A percentile compares a stretch with the other conserved stretches of the same genome.
Evolutionary conservation across 2,113 vertebrate genomes (phyloP).

Genomic region (Antidorcas marsupialis): DNA sequence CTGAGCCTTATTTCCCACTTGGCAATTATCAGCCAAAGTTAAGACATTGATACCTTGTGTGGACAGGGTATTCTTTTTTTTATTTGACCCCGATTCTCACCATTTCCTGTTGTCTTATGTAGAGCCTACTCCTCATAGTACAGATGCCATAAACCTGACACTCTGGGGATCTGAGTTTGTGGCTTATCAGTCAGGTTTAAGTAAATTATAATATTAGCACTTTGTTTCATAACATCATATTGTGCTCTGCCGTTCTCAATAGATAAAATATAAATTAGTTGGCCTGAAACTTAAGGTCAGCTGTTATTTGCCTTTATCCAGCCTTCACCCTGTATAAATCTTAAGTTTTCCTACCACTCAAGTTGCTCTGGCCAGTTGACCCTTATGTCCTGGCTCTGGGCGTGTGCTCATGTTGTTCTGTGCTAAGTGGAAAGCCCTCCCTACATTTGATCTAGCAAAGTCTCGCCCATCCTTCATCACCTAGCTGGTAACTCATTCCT

Average conservation of each 20-base stretch:
- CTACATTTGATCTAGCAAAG: not conserved
- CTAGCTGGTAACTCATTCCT: not conserved
- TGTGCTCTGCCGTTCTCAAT: not conserved
- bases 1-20: not conserved
- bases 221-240: not conserved
- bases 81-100: not conserved
- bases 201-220: not conserved
- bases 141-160: not conserved
- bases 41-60: not conserved
- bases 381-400: not conserved
- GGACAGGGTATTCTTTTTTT: not conserved
- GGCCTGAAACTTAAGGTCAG: not conserved
- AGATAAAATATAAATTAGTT: not conserved
- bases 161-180: not conserved
- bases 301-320: not conserved
- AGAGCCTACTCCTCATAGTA: not conserved
- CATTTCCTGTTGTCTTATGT: not conserved
- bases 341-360: not conserved
- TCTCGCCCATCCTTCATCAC: not conserved
- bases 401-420: not conserved
- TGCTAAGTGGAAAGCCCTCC: not conserved
- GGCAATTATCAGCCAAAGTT: not conserved
- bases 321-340: not conserved
- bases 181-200: not conserved
- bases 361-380: not conserved